Percentiles rank a stretch among this genome's conserved stretches.
phyloP scores from a whole-genome alignment of 1,140 invertebrate species.

The Ips nitidus region DNA sequence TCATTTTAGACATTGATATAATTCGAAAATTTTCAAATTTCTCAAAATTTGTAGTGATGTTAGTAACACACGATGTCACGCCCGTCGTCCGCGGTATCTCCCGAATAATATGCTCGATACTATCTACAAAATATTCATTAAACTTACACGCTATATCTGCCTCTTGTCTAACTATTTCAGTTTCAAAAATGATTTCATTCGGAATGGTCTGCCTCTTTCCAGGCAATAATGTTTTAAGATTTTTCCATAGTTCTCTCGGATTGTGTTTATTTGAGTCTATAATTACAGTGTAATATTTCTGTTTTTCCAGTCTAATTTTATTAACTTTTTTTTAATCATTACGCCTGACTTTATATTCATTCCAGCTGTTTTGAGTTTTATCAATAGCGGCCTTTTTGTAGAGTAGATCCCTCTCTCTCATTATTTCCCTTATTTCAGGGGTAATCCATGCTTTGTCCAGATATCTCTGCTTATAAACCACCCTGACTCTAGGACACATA shows the following conservation, averaged over 20 bases:
- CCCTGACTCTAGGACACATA: no score
- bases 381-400: neutral
- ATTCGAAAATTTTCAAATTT: no score
- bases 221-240: neutral
- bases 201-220: neutral
- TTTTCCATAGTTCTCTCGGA: neutral
- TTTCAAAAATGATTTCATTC: conserved; percentile 2
- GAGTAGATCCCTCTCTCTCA: conserved; percentile 1
- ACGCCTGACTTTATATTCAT: neutral
- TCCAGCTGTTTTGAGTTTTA: neutral
- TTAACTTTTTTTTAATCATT: conserved; percentile 1
- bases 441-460: neutral
- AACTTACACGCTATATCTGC: no score
- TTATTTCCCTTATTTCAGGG: neutral
- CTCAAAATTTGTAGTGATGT: no score
- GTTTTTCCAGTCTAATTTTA: neutral
- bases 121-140: no score
- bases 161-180: neutral
- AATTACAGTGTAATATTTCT: no score
- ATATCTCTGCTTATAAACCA: neutral
- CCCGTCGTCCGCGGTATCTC: no score
- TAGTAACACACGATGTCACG: no score
- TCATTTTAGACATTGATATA: conserved; percentile 17
- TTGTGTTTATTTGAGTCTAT: no score
- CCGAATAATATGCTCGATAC: no score